Evolutionary conservation across 2,113 vertebrate species (phyloP).

Genomic region (Tetrax tetrax): DNA sequence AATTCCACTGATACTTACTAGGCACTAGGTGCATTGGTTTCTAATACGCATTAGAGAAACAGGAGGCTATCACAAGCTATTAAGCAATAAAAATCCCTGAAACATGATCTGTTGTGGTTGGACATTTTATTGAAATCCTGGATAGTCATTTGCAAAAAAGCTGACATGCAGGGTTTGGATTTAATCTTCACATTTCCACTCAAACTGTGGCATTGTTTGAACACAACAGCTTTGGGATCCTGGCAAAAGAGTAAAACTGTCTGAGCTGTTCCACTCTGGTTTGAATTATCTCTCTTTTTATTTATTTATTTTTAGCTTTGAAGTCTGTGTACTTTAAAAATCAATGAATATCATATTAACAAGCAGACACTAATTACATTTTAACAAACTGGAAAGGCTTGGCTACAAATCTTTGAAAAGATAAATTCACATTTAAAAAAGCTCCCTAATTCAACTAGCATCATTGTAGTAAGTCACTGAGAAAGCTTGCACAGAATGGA

Average conservation of each 20-base stretch:
- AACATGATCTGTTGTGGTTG: constrained; percentile 48
- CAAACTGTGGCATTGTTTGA: constrained; percentile 68
- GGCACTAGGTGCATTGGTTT: neutral
- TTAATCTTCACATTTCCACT: constrained; percentile 64
- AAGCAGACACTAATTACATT: constrained; percentile 50
- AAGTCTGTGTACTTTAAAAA: constrained; percentile 69
- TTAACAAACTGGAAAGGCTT: constrained; percentile 47
- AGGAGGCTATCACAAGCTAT: constrained; percentile 46
- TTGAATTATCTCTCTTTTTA: constrained; percentile 62
- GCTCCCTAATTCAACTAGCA: constrained; percentile 32
- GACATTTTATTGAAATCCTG: constrained; percentile 63
- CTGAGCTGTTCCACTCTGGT: constrained; percentile 60
- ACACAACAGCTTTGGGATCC: constrained; percentile 52
- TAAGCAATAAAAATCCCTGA: constrained; percentile 31
- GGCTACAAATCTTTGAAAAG: constrained; percentile 31
- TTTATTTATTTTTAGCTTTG: constrained; percentile 69
- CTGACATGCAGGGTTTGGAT: constrained; percentile 58
- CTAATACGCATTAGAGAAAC: neutral
- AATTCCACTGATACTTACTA: neutral
- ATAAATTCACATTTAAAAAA: constrained; percentile 34
- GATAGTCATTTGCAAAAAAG: constrained; percentile 59
- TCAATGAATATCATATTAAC: constrained; percentile 64
- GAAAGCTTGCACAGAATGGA: constrained; percentile 39
- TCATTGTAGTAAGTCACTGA: neutral
- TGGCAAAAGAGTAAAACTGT: constrained; percentile 65